Base-by-base conservation (phyloP, 2,888 invertebrate genomes). In the Watsonalla cultraria region DNA sequence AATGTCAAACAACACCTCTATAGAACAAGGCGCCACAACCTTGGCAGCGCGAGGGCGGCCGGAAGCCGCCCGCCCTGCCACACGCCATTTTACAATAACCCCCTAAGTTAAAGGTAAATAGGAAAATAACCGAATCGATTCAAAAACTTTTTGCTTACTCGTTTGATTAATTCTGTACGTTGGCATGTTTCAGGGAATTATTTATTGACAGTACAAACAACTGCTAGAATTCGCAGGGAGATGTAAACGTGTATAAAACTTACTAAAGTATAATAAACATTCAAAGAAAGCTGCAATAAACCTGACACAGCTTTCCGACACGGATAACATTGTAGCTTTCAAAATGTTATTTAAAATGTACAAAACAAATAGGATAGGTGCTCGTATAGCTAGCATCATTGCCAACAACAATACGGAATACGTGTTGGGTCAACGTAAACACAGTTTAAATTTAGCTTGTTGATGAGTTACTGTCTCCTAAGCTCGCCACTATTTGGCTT, bases 31-130 rank as follows among this genome's bases (percentile, higher is more conserved):
- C 8, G 37, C 49, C 57, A 57, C 61, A 70, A 70, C 79, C 78
- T 78, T 80, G 74, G 61, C 54, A 54, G 59, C 64, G 66, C 59
- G 69, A 69, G 52, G 24, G 46, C 37, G 49, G 33, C 74, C 82
- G 78, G 80, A 79, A 79, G 68, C 69, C 65, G 56, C 63, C 69
- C 65, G 60, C 70, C 72, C 70, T 62, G 64, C 64, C 66, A 72
- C 84, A 84, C 82, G 83, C 84, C 67, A 82, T 82, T 76, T 75
- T 73, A 83, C 79, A 78, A 77, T 78, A 78, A 69, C 70, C 68
- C 61, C 46, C 57, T 60, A 64, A 72, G 72, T 72, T 70, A 70
- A 75, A 70, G 53, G 55, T 56, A 69, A 67, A 67, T 67, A 71
- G 24, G 24, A 24, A 24, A 64, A 71, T 70, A 72, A 63, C 70